Base-by-base conservation (phyloP, 2,888 invertebrate genomes). In the Drosophila neotestacea region DNA sequence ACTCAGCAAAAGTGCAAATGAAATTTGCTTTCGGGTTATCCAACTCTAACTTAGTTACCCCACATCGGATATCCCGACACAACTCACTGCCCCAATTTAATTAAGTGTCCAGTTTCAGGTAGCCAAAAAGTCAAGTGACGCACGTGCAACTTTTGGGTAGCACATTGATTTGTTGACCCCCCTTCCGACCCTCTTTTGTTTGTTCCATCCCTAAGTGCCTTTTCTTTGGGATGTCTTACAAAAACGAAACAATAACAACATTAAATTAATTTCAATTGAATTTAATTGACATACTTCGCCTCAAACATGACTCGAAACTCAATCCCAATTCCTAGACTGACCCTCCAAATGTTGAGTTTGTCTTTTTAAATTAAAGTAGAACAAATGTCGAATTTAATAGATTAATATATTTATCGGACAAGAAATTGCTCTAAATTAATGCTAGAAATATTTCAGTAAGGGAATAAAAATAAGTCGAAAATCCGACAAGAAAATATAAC, bases 261-360 rank as follows among this genome's bases (percentile, higher is more conserved):
- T 78, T 81, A 86, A 84, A 88, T 84, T 81, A 86, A 73, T 71
- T 72, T 88, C 64, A 84, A 88, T 88, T 84, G 81, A 76, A 78
- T 78, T 70, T 84, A 88, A 84, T 84, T 84, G 84, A 73, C 70
- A 67, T 65, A 77, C 61, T 69, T 77, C 30, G 52, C 47, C 34
- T 38, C 56, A 58, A 50, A 44, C 34, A 28, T 44, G 34, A 47
- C 48, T 41, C 41, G 47, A 66, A 59, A 52, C 42, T 54, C 54
- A 10, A 46, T 52, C 36, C 48, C 44, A 56, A 28, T 41, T 51
- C 41, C 6, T 13, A 30, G 54, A 54, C 41, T 61, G 46, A 41
- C 41, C 41, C 66, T 69, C 70, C 64, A 42, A 58, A 69, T 60
- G 34, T 65, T 50, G 11, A 66, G 44, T 59, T 61, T 50, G 27